Evolutionary conservation across 2,888 invertebrate genomes (phyloP).

Genomic region (Acanthosepion pharaonis): DNA sequence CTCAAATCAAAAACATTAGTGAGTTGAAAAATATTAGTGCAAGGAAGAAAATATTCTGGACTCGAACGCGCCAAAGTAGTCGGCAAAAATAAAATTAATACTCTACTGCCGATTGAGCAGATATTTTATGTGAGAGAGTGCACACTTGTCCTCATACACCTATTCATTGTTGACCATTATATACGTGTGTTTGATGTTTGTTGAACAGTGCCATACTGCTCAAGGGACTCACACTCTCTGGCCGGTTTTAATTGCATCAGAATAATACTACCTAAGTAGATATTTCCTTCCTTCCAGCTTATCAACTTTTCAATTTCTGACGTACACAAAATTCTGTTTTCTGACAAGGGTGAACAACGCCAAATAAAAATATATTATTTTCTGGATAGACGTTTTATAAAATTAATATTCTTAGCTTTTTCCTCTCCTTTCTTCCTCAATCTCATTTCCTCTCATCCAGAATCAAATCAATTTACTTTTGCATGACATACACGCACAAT

Average conservation of each 20-base stretch:
- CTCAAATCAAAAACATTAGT: too few species aligned
- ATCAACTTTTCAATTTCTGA: not conserved
- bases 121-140: too few species aligned
- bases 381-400: not conserved
- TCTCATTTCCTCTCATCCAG: not conserved
- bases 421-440: not conserved
- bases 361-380: not conserved
- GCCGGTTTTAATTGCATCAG: not conserved
- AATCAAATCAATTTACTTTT: not conserved
- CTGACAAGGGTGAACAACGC: not conserved
- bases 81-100: too few species aligned
- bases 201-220: not conserved
- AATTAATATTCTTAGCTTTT: not conserved
- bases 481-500: too few species aligned
- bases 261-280: not conserved
- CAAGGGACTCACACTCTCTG: not conserved
- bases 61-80: too few species aligned
- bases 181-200: too few species aligned
- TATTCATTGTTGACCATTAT: too few species aligned
- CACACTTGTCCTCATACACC: too few species aligned
- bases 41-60: too few species aligned
- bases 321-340: not conserved
- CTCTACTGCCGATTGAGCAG: too few species aligned
- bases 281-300: not conserved
- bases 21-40: too few species aligned